Conservation (phyloP, 2,113 vertebrate genomes). For the Platysteira castanea region DNA sequence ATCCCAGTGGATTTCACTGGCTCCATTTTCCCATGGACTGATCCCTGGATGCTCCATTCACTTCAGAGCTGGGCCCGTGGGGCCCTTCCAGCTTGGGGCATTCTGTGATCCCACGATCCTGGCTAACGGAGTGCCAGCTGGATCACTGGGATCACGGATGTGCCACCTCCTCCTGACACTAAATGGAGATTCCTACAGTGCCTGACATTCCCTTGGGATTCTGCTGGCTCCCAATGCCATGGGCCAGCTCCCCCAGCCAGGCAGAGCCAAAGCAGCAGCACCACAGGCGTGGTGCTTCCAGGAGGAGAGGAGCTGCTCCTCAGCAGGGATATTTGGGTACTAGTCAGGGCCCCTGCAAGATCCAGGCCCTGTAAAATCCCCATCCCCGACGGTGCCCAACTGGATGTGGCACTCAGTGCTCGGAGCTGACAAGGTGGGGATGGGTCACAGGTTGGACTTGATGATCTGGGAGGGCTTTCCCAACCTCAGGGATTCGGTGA, state of each 20-base stretch:
- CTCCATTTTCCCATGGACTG: neutral
- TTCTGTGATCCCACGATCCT: neutral
- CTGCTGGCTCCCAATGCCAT: rapidly evolving
- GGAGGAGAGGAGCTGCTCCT: neutral
- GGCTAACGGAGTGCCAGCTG: neutral
- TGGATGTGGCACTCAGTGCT: neutral
- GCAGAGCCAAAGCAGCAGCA: neutral
- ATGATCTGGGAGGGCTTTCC: neutral
- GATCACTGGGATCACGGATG: rapidly evolving
- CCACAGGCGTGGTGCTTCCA: no score
- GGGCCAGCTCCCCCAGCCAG: neutral
- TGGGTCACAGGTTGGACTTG: neutral
- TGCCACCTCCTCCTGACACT: no score
- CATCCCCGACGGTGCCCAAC: neutral
- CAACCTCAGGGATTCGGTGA: neutral
- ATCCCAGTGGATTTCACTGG: neutral
- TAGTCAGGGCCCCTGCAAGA: neutral
- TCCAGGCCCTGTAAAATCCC: neutral
- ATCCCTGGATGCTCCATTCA: neutral
- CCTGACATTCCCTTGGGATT: neutral
- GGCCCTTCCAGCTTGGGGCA: rapidly evolving
- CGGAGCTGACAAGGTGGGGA: no score
- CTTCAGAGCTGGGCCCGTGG: rapidly evolving
- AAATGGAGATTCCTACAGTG: rapidly evolving
- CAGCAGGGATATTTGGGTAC: neutral